phyloP scores from a whole-genome alignment of 2,888 invertebrate genomes.

The Acronicta leporina region DNA sequence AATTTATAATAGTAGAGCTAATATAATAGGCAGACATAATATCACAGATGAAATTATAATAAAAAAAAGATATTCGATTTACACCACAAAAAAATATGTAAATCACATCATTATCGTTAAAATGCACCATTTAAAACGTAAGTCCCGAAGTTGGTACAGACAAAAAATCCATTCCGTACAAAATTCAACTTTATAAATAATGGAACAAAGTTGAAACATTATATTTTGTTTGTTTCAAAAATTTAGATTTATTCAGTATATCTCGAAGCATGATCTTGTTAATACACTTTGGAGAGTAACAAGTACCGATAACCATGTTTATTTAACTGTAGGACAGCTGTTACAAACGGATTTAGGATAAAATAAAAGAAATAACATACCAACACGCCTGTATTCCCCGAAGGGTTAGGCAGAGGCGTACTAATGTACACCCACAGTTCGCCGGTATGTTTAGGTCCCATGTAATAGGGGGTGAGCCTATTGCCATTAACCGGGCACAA shows the following conservation, averaged over 20 bases:
- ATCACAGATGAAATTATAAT: neutral
- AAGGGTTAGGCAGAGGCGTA: too few species aligned
- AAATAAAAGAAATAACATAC: neutral
- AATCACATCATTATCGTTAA: conserved; percentile 39
- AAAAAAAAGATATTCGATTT: conserved; percentile 26
- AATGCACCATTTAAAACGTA: conserved; percentile 33
- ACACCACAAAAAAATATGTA: conserved; percentile 38
- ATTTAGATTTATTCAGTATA: conserved; percentile 47
- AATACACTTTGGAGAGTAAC: conserved; percentile 20
- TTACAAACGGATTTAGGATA: neutral
- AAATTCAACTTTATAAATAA: neutral
- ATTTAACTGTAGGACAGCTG: conserved; percentile 1
- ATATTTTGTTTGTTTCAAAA: conserved; percentile 11
- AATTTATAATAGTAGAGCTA: too few species aligned
- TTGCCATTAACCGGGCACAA: too few species aligned
- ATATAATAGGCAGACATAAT: too few species aligned
- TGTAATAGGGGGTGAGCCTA: too few species aligned
- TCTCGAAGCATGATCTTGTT: conserved; percentile 26
- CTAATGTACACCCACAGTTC: too few species aligned
- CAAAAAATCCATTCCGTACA: neutral
- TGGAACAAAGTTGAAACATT: conserved; percentile 9
- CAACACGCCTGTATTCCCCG: too few species aligned
- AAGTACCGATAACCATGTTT: conserved; percentile 15
- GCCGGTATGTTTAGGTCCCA: too few species aligned
- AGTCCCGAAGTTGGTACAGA: conserved; percentile 16